Base-by-base conservation (phyloP, 2,888 invertebrate species). In the Cerastis leucographa region DNA sequence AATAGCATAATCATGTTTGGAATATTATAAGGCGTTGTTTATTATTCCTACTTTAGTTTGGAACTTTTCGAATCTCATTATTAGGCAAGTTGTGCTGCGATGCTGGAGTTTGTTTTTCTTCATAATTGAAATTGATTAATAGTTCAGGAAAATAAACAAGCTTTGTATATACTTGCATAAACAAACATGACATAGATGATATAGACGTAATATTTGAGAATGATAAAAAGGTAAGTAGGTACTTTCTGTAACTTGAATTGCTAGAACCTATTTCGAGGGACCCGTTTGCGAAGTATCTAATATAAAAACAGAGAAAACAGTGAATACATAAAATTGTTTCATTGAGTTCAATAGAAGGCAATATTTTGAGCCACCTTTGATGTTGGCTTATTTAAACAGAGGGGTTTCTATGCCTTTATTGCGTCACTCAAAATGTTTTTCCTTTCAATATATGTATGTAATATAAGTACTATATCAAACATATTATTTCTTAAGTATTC, bases 331-430 rank as follows among this genome's bases (percentile, higher is more conserved):
- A 92, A 91, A 92, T 90, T 91, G 90, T 91, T 92, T 91, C 90
- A 92, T 92, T 89, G 91, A 89, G 90, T 90, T 89, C 91, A 90
- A 91, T 92, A 88, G 89, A 83, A 91, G 87, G 88, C 92, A 91
- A 92, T 91, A 92, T 92, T 91, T 89, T 88, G 89, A 87, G 89
- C 85, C 85, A 91, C 92, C 94, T 95, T 95, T 95, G 95, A 95
- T 94, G 94, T 94, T 86, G 89, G 93, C 91, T 94, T 95, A 93
- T 94, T 94, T 94, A 94, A 94, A 95, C 94, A 94, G 93, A 93
- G 93, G 92, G 91, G 89, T 88, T 88, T 91, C 89, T 89, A 88
- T 86, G 86, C 90, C 92, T 93, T 94, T 94, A 94, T 94, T 93
- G 92, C 92, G 92, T 93, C 93, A 89, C 92, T 90, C 84, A 89